These are phyloP conservation scores for Scaeva pyrastri DNA, from an alignment of 2,888 invertebrate genomes.

Conservation along the genomic window DNA sequence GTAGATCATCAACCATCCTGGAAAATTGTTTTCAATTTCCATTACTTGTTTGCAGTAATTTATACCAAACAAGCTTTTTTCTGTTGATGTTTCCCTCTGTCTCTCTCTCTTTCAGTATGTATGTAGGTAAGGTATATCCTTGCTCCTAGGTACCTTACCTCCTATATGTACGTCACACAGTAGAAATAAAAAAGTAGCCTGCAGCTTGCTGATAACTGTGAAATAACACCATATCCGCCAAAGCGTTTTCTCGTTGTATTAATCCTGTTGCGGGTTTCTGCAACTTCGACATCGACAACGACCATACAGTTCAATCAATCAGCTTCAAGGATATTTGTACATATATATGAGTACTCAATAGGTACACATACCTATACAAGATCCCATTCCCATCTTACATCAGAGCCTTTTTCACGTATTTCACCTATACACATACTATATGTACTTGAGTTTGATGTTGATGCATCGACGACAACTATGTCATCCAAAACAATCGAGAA, in stretches of 20 bases:
- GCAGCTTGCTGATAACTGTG: conserved; percentile 53
- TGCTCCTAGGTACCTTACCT: not conserved
- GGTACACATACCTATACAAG: not conserved
- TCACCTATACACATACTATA: conserved; percentile 4
- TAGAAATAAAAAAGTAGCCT: conserved; percentile 27
- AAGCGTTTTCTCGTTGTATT: conserved; percentile 4
- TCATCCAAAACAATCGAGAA: conserved; percentile 46
- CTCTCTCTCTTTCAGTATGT: not conserved
- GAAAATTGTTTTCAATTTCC: conserved; percentile 26
- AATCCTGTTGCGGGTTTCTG: conserved; percentile 51
- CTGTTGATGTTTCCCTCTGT: conserved; percentile 41
- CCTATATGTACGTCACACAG: not conserved
- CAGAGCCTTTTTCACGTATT: conserved; percentile 15
- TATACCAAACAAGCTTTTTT: conserved; percentile 19
- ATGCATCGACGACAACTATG: conserved; percentile 47
- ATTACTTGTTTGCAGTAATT: conserved; percentile 31
- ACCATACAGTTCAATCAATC: conserved; percentile 60
- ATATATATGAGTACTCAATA: not conserved
- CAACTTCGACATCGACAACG: conserved; percentile 38
- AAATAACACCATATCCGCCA: conserved; percentile 52
- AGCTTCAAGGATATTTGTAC: conserved; percentile 37
- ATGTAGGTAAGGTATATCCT: not conserved
- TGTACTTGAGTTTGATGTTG: not conserved
- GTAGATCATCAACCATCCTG: not conserved
- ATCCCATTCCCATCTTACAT: conserved; percentile 34